Conservation (phyloP, 2,797 vertebrate species). For the Microcaecilia unicolor region DNA sequence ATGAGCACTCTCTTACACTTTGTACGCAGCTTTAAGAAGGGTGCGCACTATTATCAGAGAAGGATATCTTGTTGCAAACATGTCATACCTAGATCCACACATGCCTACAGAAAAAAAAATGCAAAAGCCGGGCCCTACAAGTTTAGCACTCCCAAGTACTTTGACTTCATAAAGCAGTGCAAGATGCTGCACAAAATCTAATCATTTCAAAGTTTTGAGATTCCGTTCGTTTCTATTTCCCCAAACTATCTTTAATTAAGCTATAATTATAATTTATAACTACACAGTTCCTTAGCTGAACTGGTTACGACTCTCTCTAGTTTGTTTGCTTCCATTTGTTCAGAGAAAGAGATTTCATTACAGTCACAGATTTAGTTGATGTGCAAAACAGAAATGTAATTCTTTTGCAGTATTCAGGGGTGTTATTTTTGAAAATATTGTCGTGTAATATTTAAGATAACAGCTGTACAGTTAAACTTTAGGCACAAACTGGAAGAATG, state of each 20-base stretch:
- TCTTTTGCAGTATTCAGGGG: conserved; percentile 50
- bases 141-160: too few species aligned
- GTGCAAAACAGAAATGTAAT: conserved; percentile 40
- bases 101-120: too few species aligned
- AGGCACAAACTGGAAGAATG: conserved; percentile 69
- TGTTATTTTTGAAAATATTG: conserved; percentile 60
- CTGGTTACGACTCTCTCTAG: conserved; percentile 22
- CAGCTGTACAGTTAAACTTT: conserved; percentile 70
- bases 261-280: conserved; percentile 12
- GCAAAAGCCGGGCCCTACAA: too few species aligned
- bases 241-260: conserved; percentile 22
- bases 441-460: conserved; percentile 59
- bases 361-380: conserved; percentile 36
- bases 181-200: too few species aligned
- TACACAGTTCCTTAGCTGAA: conserved; percentile 12
- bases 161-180: too few species aligned
- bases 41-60: too few species aligned
- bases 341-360: conserved; percentile 11
- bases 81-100: too few species aligned
- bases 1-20: too few species aligned
- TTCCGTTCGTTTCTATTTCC: conserved; percentile 22
- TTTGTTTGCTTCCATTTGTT: too few species aligned
- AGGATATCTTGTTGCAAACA: too few species aligned
- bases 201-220: too few species aligned
- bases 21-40: too few species aligned